phyloP scores from a whole-genome alignment of 2,797 vertebrate genomes.

The Coluber constrictor region DNA sequence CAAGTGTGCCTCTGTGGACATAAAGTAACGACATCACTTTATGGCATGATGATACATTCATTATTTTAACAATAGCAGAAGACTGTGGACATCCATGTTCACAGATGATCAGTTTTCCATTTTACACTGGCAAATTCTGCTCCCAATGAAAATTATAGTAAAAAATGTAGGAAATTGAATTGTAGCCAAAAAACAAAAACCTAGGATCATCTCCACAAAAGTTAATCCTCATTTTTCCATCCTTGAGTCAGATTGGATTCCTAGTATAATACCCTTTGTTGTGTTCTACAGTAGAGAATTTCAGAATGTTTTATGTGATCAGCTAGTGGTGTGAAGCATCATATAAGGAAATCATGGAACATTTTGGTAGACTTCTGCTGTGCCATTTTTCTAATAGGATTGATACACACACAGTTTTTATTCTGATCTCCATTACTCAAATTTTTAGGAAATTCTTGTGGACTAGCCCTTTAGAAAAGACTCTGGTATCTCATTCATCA shows the following conservation, averaged over 20 bases:
- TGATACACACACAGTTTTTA: not conserved
- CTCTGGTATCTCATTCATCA: not conserved
- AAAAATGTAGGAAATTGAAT: not conserved
- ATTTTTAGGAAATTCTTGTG: fast-evolving
- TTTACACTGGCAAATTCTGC: not conserved
- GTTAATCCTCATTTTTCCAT: not conserved
- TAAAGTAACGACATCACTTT: not conserved
- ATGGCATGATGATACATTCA: not conserved
- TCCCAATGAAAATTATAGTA: too few species aligned
- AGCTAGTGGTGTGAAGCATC: too few species aligned
- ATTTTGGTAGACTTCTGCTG: not conserved
- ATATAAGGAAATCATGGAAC: not conserved
- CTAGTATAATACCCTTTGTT: not conserved
- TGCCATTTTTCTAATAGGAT: not conserved
- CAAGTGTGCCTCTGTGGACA: not conserved
- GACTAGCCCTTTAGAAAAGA: not conserved
- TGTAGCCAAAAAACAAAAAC: not conserved
- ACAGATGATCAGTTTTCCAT: not conserved
- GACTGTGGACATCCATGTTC: not conserved
- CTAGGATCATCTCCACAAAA: not conserved
- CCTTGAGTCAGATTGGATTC: not conserved
- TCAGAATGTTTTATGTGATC: not conserved
- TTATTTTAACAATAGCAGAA: not conserved
- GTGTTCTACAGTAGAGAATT: not conserved
- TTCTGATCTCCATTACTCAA: not conserved